These are phyloP conservation scores for Dryococelus australis DNA, from an alignment of 2,888 invertebrate genomes.

Conservation along the genomic window DNA sequence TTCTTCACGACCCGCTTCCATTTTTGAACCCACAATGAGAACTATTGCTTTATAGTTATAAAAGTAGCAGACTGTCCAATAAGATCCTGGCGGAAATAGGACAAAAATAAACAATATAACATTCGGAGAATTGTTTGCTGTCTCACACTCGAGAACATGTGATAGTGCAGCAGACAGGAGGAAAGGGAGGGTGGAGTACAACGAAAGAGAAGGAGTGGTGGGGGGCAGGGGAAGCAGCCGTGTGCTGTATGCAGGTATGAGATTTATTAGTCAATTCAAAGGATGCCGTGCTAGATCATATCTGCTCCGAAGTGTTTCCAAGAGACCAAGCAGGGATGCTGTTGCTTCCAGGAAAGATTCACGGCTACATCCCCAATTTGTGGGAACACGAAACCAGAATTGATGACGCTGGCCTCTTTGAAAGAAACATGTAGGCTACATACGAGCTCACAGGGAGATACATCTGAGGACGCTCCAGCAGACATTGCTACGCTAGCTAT, in stretches of 20 bases:
- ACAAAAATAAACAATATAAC: neutral
- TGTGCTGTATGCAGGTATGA: neutral
- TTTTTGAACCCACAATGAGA: no score
- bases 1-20: no score
- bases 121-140: neutral
- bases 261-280: constrained; percentile 1
- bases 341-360: neutral
- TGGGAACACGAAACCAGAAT: neutral
- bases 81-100: no score
- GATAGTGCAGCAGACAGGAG: neutral
- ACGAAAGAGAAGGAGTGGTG: neutral
- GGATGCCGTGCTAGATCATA: constrained; percentile 11
- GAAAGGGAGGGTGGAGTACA: neutral
- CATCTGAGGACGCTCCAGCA: no score
- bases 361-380: constrained; percentile 9
- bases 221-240: neutral
- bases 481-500: no score
- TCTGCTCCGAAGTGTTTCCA: neutral
- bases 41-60: no score
- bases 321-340: neutral
- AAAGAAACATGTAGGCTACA: neutral
- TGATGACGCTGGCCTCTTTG: neutral
- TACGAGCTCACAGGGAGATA: no score
- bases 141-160: neutral
- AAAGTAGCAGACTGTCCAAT: no score